Percentiles rank a stretch among this genome's conserved stretches.
Evolutionary conservation across 2,888 invertebrate genomes (phyloP).

Genomic region (Erannis defoliaria): DNA sequence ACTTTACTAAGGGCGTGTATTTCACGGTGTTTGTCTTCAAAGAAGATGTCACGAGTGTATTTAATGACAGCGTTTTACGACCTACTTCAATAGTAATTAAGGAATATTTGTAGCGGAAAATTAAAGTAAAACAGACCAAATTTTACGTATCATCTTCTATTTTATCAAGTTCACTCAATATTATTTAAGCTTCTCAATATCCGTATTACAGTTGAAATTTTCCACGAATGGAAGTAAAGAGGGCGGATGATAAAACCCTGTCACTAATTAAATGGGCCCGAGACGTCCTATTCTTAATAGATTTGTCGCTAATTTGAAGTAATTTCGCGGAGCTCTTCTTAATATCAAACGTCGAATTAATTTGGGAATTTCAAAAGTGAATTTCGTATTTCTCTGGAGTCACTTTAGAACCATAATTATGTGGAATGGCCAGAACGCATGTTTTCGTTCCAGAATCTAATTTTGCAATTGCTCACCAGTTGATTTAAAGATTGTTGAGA

Average conservation of each 20-base stretch:
- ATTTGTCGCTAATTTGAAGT: constrained; percentile 83
- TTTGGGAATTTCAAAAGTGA: constrained; percentile 51
- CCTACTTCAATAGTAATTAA: constrained; percentile 41
- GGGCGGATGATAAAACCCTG: constrained; percentile 81
- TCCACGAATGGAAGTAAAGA: constrained; percentile 74
- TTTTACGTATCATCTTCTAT: constrained; percentile 54
- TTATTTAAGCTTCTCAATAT: constrained; percentile 80
- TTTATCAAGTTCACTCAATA: constrained; percentile 65
- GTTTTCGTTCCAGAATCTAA: neutral
- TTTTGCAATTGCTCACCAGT: neutral
- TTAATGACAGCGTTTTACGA: constrained; percentile 56
- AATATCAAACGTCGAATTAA: constrained; percentile 70
- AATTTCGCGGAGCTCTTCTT: constrained; percentile 68
- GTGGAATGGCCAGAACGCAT: constrained; percentile 11
- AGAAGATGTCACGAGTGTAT: constrained; percentile 68
- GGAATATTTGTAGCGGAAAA: constrained; percentile 22
- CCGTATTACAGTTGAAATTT: constrained; percentile 75
- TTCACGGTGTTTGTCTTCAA: constrained; percentile 69
- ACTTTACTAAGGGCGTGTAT: constrained; percentile 49
- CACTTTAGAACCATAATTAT: constrained; percentile 25
- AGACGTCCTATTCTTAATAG: constrained; percentile 81
- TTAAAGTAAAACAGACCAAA: constrained; percentile 43
- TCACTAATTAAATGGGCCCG: constrained; percentile 84
- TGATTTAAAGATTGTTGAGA: neutral
- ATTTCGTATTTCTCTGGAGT: constrained; percentile 31